Base-by-base conservation (phyloP, 37 sponge, comb jelly and placozoan species). In the Hormiphora californensis region DNA sequence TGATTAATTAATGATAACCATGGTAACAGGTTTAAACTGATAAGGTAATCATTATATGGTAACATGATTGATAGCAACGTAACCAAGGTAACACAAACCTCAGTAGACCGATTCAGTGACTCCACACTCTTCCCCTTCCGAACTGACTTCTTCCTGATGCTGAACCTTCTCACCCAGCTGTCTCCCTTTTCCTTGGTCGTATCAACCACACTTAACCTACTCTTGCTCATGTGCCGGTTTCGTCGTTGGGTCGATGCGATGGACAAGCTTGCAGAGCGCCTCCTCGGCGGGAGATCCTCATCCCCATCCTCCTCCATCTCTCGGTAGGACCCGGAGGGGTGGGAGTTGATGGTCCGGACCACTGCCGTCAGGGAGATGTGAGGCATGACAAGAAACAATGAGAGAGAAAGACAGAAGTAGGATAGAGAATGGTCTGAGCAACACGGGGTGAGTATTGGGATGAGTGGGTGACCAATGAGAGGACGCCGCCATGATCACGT, bases 161-260 rank as follows among this genome's bases (percentile, higher is more conserved):
- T 73, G 44, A 73, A 41, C 46, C 43, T 73, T 28, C 81, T 39
- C 8, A 73, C 43, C 81, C 81, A 73, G 35, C 38, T 67, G n/a
- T 33, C 38, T 1, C 44, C 46, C 41, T 28, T 73, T 28, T 33
- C 27, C 5, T 22, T n/a, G 2, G 21, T 33, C 7, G 9, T 21
- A 15, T 73, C 81, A 4, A 19, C 38, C 27, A 73, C 46, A 21
- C 46, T 43, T 46, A 36, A 15, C 81, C 43, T 73, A 33, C 81
- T 73, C 41, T 27, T 22, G 25, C 46, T 43, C 81, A 73, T 39
- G 4, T 57, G 28, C 23, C 59, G 59, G 39, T 19, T 8, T 4
- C 40, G 81, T 19, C 81, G 41, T 22, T 27, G 3, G 21, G 81
- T 33, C 28, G 81, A 40, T 7, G 43, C 21, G 46, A 43, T 73